Percentiles rank a stretch among this genome's conserved stretches.
phyloP scores from a whole-genome alignment of 2,888 invertebrate species.

The Caenorhabditis imperialis region DNA sequence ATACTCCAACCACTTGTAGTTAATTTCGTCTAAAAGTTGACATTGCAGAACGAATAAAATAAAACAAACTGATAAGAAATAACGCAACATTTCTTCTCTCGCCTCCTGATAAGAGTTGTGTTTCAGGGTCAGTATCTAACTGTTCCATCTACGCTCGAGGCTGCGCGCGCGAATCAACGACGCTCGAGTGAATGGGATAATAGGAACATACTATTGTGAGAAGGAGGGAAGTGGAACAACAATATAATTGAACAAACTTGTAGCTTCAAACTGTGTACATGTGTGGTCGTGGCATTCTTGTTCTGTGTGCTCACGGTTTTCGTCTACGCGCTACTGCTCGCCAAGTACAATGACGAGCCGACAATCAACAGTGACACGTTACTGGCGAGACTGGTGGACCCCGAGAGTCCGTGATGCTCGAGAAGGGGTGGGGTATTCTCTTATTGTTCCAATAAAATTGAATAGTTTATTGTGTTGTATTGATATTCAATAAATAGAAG shows the following conservation, averaged over 20 bases:
- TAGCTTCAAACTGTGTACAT: constrained; percentile 40
- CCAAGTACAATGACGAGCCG: constrained; percentile 32
- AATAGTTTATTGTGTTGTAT: too few species aligned
- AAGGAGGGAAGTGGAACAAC: not conserved
- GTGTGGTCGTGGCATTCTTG: constrained; percentile 29
- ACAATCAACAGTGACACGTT: constrained; percentile 35
- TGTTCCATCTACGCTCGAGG: constrained; percentile 44
- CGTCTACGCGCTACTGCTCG: constrained; percentile 37
- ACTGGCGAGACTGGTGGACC: constrained; percentile 11
- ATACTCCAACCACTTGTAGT: too few species aligned
- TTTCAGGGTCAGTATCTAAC: constrained; percentile 56
- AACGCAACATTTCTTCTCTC: constrained; percentile 29
- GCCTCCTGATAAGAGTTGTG: constrained; percentile 38
- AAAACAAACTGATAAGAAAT: constrained; percentile 31
- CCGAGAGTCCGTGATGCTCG: not conserved
- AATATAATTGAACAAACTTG: constrained; percentile 6
- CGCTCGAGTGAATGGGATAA: constrained; percentile 12
- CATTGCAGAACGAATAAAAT: too few species aligned
- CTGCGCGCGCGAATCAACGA: constrained; percentile 31
- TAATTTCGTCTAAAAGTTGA: too few species aligned
- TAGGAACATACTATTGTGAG: constrained; percentile 29
- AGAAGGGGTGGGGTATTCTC: too few species aligned
- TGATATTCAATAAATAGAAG: too few species aligned
- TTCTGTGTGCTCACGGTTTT: constrained; percentile 44
- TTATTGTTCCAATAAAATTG: too few species aligned